A percentile compares a stretch with the other conserved stretches of the same genome.
Evolutionary conservation across 2,113 vertebrate genomes (phyloP).

Genomic region (Ancistrus triradiatus): DNA sequence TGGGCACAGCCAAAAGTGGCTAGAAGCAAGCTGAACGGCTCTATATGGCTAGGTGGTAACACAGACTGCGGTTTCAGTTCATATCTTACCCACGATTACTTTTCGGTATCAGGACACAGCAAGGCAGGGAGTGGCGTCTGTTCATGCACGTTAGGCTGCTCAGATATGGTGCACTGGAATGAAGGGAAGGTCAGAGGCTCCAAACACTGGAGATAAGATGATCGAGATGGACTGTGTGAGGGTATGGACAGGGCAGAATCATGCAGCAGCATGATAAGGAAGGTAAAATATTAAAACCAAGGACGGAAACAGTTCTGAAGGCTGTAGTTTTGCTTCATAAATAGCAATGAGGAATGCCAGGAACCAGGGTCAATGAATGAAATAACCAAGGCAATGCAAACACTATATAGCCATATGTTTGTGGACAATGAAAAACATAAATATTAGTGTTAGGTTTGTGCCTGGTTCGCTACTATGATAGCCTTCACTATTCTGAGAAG

Average conservation of each 20-base stretch:
- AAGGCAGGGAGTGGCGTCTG: background rate
- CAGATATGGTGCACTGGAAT: background rate
- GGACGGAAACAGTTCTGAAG: too few relatives aligned
- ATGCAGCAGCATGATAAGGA: conserved; percentile 7
- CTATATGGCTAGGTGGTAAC: background rate
- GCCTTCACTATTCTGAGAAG: too few relatives aligned
- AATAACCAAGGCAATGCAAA: too few relatives aligned
- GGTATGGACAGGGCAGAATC: conserved; percentile 1
- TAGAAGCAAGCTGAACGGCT: conserved; percentile 1
- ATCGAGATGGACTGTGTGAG: background rate
- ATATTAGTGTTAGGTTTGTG: too few relatives aligned
- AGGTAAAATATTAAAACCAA: conserved; percentile 1
- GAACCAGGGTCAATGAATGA: too few relatives aligned
- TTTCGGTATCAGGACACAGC: background rate
- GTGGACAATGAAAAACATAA: too few relatives aligned
- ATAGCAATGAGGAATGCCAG: too few relatives aligned
- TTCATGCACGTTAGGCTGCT: background rate
- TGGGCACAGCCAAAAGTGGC: conserved; percentile 18
- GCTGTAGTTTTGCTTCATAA: too few relatives aligned
- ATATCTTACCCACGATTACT: background rate
- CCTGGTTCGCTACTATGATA: too few relatives aligned
- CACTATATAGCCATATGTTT: too few relatives aligned
- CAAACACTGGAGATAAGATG: conserved; percentile 1
- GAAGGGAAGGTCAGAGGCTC: background rate
- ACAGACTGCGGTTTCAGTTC: too few relatives aligned